Percentiles rank a stretch among this genome's conserved stretches.
Conservation (phyloP, 1,140 invertebrate genomes). For the Ridgeia piscesae region DNA sequence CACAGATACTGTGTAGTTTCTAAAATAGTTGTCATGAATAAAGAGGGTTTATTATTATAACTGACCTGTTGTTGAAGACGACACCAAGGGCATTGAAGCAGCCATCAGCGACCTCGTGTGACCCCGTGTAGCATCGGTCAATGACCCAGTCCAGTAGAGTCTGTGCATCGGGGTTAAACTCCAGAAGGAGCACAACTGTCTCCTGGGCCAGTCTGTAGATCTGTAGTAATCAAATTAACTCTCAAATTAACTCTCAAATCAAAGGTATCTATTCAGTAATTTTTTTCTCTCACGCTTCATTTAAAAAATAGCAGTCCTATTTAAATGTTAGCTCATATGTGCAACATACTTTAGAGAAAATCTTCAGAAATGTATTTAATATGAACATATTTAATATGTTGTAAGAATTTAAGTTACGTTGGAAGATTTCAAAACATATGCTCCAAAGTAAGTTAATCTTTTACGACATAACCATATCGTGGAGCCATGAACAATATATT, state of each 20-base stretch:
- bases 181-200: constrained; percentile 88
- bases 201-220: constrained; percentile 88
- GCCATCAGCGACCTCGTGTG: constrained; percentile 85
- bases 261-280: not conserved
- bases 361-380: too few species aligned
- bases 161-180: constrained; percentile 94
- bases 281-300: too few species aligned
- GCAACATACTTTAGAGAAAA: too few species aligned
- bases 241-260: not conserved
- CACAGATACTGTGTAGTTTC: not conserved
- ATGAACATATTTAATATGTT: too few species aligned
- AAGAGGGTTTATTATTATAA: not conserved
- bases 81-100: constrained; percentile 93
- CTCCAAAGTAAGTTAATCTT: too few species aligned
- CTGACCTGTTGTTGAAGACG: constrained; percentile 90
- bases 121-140: constrained; percentile 92
- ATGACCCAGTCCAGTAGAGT: constrained; percentile 95
- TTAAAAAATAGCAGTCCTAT: too few species aligned
- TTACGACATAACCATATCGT: too few species aligned
- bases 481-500: too few species aligned
- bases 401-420: too few species aligned
- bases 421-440: too few species aligned
- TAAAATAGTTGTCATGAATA: constrained; percentile 8
- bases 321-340: too few species aligned
- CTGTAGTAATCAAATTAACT: constrained; percentile 57